These are phyloP conservation scores for Stylophora pistillata DNA, from an alignment of 64 coral and sea anemone genomes.

Conservation along the genomic window DNA sequence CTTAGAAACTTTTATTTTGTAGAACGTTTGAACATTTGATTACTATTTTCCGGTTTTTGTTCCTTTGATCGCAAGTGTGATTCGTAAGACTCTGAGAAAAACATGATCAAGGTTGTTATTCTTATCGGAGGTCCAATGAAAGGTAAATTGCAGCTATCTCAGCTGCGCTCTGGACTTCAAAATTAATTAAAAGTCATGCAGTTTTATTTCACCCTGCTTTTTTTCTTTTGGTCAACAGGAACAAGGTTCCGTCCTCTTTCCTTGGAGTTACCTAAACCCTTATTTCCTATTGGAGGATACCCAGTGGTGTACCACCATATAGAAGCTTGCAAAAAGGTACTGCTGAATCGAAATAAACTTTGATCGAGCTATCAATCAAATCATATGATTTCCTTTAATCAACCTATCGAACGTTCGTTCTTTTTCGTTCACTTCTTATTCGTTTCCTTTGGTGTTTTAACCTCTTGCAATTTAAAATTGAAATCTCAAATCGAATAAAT, in stretches of 20 bases:
- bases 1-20: slow-evolving; percentile 67
- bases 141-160: slow-evolving; percentile 55
- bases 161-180: background rate
- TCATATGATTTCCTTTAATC: too few relatives aligned
- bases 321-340: slow-evolving; percentile 93
- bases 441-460: too few relatives aligned
- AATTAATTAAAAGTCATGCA: background rate
- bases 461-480: too few relatives aligned
- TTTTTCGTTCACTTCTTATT: too few relatives aligned
- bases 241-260: slow-evolving; percentile 97
- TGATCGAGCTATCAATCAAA: too few relatives aligned
- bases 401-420: too few relatives aligned
- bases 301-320: slow-evolving; percentile 97
- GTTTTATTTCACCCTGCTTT: background rate
- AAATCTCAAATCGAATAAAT: too few relatives aligned
- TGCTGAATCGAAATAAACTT: background rate
- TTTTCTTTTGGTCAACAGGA: slow-evolving; percentile 36
- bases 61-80: background rate
- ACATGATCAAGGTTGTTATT: slow-evolving; percentile 89
- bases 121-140: slow-evolving; percentile 93
- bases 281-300: slow-evolving; percentile 92
- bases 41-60: slow-evolving; percentile 6
- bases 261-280: slow-evolving; percentile 87
- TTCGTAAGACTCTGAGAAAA: background rate
- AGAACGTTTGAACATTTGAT: background rate